Conservation (phyloP, 2,888 invertebrate species). For the Vandiemenella viatica region DNA sequence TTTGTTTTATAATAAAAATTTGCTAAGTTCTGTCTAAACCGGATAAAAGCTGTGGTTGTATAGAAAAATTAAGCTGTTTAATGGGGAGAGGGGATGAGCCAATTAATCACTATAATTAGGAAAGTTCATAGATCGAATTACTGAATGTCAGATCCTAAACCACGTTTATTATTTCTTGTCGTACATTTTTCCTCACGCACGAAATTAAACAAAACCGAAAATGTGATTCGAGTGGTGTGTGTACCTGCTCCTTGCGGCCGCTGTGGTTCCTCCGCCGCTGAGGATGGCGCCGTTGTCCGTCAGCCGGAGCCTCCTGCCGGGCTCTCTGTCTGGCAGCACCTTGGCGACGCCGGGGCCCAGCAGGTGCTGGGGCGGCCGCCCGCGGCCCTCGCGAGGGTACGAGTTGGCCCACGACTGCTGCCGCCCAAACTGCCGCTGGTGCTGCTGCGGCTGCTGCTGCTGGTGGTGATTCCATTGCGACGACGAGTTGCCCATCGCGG, state of each 20-base stretch:
- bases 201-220: too few species aligned
- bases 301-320: slow-evolving; percentile 51
- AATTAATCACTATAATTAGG: too few species aligned
- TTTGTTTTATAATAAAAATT: too few species aligned
- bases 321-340: slow-evolving; percentile 53
- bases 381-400: slow-evolving; percentile 11
- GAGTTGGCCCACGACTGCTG: slow-evolving; percentile 10
- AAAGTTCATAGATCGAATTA: too few species aligned
- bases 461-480: slow-evolving; percentile 11
- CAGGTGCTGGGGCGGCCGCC: slow-evolving; percentile 1
- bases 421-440: background rate
- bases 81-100: too few species aligned
- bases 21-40: too few species aligned
- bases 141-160: too few species aligned
- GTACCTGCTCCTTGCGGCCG: slow-evolving; percentile 38
- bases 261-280: slow-evolving; percentile 68
- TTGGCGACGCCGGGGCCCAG: slow-evolving; percentile 25
- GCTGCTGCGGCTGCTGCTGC: slow-evolving; percentile 3
- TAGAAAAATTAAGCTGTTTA: too few species aligned
- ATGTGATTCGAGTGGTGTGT: too few species aligned
- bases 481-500: slow-evolving; percentile 15
- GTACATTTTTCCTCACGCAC: too few species aligned
- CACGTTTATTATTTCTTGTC: too few species aligned
- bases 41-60: too few species aligned
- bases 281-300: slow-evolving; percentile 73